phyloP scores from a whole-genome alignment of 1,140 invertebrate genomes.

The Stenopsyche tienmushanensis region DNA sequence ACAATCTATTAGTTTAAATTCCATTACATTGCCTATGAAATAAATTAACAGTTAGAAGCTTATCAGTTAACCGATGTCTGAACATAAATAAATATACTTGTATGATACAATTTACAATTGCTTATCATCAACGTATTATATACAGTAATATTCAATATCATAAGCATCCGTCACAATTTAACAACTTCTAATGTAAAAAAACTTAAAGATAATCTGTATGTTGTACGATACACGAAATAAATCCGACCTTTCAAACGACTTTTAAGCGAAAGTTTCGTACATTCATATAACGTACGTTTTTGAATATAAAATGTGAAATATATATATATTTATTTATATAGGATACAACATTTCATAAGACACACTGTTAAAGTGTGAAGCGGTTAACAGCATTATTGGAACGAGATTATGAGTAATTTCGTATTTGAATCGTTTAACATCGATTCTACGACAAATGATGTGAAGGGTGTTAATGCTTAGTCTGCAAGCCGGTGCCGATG shows the following conservation, averaged over 20 bases:
- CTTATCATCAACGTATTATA: not conserved
- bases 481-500: slow-evolving; percentile 32
- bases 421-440: not conserved
- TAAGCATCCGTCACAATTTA: too few species aligned
- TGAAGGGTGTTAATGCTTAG: slow-evolving; percentile 21
- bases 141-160: not conserved
- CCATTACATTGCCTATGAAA: slow-evolving; percentile 29
- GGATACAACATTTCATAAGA: slow-evolving; percentile 24
- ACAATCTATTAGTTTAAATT: slow-evolving; percentile 25
- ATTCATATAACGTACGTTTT: too few species aligned
- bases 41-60: slow-evolving; percentile 15
- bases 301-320: too few species aligned
- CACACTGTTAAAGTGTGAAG: slow-evolving; percentile 4
- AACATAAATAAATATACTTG: not conserved
- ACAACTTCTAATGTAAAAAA: not conserved
- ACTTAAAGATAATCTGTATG: too few species aligned
- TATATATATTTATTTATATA: not conserved
- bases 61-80: not conserved
- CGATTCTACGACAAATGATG: not conserved
- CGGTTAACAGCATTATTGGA: slow-evolving; percentile 4
- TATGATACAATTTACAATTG: slow-evolving; percentile 3
- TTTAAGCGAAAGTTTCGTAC: too few species aligned
- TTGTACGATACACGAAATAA: too few species aligned
- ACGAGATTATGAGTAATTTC: too few species aligned
- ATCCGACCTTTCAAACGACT: too few species aligned